Evolutionary conservation across 1,140 invertebrate species (phyloP).

Genomic region (Stenopsyche tienmushanensis): DNA sequence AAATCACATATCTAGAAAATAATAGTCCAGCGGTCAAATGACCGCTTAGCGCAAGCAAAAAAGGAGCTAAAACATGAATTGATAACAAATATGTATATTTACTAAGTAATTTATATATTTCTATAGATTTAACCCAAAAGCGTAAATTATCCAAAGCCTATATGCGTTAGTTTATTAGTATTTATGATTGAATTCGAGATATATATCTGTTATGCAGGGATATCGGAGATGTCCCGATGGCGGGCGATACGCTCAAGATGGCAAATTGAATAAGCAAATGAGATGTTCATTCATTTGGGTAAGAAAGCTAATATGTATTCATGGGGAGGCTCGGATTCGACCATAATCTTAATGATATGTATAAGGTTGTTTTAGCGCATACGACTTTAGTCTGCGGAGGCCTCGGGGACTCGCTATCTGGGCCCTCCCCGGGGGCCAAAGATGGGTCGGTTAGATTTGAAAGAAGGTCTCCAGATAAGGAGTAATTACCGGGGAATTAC

Average conservation of each 20-base stretch:
- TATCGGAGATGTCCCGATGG: not conserved
- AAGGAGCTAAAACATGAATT: no score
- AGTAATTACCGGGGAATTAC: slow-evolving; percentile 17
- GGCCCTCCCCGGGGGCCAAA: not conserved
- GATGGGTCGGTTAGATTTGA: slow-evolving; percentile 16
- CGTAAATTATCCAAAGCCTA: no score
- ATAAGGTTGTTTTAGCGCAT: no score
- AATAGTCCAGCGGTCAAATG: no score
- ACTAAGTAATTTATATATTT: no score
- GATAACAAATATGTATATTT: no score
- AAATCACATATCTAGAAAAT: no score
- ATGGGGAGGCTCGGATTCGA: not conserved
- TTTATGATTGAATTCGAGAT: no score
- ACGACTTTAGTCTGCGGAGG: no score
- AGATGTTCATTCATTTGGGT: not conserved
- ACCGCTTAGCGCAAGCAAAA: no score
- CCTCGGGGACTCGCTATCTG: not conserved
- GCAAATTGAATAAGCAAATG: not conserved
- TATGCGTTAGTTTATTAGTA: no score
- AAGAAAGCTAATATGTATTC: slow-evolving; percentile 8
- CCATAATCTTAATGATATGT: slow-evolving; percentile 14
- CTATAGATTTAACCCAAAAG: no score
- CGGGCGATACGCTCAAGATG: not conserved
- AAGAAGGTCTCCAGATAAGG: slow-evolving; percentile 23
- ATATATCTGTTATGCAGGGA: not conserved